These are phyloP conservation scores for Erebia epiphron DNA, from an alignment of 2,888 invertebrate species.

Conservation along the genomic window DNA sequence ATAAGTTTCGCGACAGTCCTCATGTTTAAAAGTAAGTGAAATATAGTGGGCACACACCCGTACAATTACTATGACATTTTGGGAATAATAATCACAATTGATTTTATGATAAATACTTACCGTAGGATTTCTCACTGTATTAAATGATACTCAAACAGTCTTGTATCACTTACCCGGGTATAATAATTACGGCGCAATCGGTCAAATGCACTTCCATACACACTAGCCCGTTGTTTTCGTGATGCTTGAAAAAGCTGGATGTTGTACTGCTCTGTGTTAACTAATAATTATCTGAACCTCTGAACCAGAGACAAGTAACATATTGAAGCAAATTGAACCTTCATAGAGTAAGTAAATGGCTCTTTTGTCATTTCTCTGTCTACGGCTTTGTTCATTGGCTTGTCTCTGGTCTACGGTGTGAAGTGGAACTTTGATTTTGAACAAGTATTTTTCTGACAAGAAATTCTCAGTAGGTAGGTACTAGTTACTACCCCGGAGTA, in stretches of 20 bases:
- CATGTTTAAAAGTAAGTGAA: constrained; percentile 44
- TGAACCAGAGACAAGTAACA: no score
- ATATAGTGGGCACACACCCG: constrained; percentile 60
- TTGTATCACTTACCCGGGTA: constrained; percentile 71
- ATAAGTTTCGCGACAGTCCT: constrained; percentile 29
- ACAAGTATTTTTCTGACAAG: no score
- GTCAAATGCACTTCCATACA: constrained; percentile 84
- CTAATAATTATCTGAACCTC: no score
- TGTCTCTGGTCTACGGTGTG: no score
- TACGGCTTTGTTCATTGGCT: no score
- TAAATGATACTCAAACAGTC: constrained; percentile 45
- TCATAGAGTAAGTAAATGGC: no score
- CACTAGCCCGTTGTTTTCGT: constrained; percentile 82
- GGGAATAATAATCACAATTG: constrained; percentile 40
- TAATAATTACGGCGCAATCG: constrained; percentile 85
- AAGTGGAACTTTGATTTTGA: no score
- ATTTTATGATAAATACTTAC: constrained; percentile 32
- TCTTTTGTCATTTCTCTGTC: no score
- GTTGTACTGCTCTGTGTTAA: no score
- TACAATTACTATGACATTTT: constrained; percentile 52
- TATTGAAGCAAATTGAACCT: no score
- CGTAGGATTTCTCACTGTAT: constrained; percentile 25
- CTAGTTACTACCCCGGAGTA: no score
- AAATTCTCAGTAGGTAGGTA: no score
- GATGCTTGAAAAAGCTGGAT: constrained; percentile 74